Conservation (phyloP, 1,140 invertebrate species). For the Zelostemma sp. region DNA sequence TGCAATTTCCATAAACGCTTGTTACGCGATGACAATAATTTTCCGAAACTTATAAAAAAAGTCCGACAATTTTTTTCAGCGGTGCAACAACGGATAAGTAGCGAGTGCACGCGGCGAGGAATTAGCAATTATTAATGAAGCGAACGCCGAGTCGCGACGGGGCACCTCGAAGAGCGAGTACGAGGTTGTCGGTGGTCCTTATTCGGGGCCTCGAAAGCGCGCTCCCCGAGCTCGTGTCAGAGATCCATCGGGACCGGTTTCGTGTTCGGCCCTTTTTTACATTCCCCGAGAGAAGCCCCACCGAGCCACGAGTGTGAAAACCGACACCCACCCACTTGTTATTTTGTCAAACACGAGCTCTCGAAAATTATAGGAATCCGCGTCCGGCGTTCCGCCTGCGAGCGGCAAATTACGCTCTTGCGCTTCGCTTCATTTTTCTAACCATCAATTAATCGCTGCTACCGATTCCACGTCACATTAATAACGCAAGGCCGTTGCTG, state of each 20-base stretch:
- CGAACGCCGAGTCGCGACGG: not conserved
- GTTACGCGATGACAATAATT: not conserved
- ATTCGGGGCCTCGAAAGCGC: slow-evolving; percentile 21
- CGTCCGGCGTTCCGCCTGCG: slow-evolving; percentile 37
- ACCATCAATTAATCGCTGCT: slow-evolving; percentile 55
- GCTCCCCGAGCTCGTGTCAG: slow-evolving; percentile 6
- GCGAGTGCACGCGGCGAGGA: too few species aligned
- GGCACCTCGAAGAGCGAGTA: not conserved
- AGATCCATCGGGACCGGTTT: slow-evolving; percentile 70
- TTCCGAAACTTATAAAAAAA: too few species aligned
- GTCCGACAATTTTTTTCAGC: not conserved
- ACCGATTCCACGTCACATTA: slow-evolving; percentile 16
- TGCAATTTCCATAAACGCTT: too few species aligned
- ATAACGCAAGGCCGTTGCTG: too few species aligned
- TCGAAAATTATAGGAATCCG: slow-evolving; percentile 66
- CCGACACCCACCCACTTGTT: slow-evolving; percentile 70
- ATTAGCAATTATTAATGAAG: not conserved
- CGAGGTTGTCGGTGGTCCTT: slow-evolving; percentile 17
- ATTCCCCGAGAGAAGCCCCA: slow-evolving; percentile 61
- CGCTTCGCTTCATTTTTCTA: slow-evolving; percentile 52
- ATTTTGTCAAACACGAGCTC: slow-evolving; percentile 67
- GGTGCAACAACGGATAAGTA: too few species aligned
- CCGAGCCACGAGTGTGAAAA: slow-evolving; percentile 68
- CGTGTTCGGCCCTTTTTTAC: slow-evolving; percentile 57
- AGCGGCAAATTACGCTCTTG: slow-evolving; percentile 55